These are phyloP conservation scores for Calypte anna DNA, from an alignment of 2,113 vertebrate species.

Conservation along the genomic window DNA sequence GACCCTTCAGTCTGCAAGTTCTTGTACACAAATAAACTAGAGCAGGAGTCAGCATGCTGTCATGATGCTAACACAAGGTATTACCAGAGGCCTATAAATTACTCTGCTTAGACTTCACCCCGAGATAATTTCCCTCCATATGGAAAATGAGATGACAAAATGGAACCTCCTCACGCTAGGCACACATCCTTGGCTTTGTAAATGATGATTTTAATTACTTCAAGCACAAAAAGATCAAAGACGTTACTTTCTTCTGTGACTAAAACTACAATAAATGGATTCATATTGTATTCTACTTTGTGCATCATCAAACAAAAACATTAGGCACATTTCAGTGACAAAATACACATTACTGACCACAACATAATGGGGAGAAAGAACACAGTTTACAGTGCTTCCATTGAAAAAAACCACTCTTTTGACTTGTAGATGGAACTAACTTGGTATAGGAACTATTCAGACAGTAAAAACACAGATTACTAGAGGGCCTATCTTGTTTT, in stretches of 20 bases:
- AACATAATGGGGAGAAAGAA: background rate
- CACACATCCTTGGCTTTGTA: background rate
- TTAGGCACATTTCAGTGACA: background rate
- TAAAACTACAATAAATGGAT: background rate
- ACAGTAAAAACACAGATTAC: background rate
- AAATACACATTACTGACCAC: background rate
- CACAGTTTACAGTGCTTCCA: background rate
- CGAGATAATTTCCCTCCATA: background rate
- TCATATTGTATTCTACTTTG: background rate
- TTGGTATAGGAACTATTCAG: background rate
- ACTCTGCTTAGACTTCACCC: background rate
- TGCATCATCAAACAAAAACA: background rate
- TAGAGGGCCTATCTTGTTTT: background rate
- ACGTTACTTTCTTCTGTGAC: background rate
- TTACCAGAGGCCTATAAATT: background rate
- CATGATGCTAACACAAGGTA: background rate
- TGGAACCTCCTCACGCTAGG: background rate
- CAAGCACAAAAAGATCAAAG: background rate
- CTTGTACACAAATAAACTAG: background rate
- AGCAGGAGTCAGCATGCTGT: background rate
- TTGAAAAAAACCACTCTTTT: background rate
- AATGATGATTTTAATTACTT: background rate
- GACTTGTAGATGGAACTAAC: background rate
- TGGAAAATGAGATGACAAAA: background rate
- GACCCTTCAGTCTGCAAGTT: background rate